Evolutionary conservation across 2,888 invertebrate genomes (phyloP), one percentile per base, ranked within the genome.

Genomic region (Caenorhabditis angaria): DNA sequence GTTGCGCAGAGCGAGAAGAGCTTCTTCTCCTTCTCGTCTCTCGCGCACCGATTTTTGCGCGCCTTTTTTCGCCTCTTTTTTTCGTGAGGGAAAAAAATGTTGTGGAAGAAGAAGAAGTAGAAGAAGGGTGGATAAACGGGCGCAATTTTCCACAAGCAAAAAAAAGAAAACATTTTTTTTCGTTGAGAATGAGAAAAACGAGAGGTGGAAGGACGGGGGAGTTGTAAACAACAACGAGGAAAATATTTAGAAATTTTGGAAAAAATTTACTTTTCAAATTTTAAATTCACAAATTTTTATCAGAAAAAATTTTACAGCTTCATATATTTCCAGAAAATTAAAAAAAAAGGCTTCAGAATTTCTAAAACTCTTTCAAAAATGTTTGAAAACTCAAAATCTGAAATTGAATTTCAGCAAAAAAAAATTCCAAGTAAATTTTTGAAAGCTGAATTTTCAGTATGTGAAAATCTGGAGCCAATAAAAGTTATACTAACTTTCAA

Each of bases 11-110:
- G n/a, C n/a, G n/a, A n/a, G n/a, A n/a, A n/a, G n/a, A n/a, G n/a
- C n/a, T 67, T 55, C 57, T 61, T 50, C 48, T 61, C 47, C 56
- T 20, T 57, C 32, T 57, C 57, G 47, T 56, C 51, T 3, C 2
- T 3, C 41, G 14, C 14, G 41, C 41, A 41, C 41, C 41, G 41
- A 41, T 41, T 41, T 41, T n/a, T n/a, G n/a, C n/a, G n/a, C n/a
- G n/a, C n/a, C n/a, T n/a, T n/a, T n/a, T n/a, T n/a, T n/a, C n/a
- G n/a, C n/a, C n/a, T n/a, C n/a, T n/a, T n/a, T n/a, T n/a, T n/a
- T n/a, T n/a, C n/a, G n/a, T n/a, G n/a, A n/a, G n/a, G n/a, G n/a
- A n/a, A n/a, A n/a, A n/a, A n/a, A n/a, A n/a, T 12, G 41, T 41
- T 18, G 41, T 41, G 18, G 41, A 41, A 41, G 41, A 10, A 14